Base-by-base conservation (phyloP, 2,113 vertebrate genomes). In the Platysteira castanea region DNA sequence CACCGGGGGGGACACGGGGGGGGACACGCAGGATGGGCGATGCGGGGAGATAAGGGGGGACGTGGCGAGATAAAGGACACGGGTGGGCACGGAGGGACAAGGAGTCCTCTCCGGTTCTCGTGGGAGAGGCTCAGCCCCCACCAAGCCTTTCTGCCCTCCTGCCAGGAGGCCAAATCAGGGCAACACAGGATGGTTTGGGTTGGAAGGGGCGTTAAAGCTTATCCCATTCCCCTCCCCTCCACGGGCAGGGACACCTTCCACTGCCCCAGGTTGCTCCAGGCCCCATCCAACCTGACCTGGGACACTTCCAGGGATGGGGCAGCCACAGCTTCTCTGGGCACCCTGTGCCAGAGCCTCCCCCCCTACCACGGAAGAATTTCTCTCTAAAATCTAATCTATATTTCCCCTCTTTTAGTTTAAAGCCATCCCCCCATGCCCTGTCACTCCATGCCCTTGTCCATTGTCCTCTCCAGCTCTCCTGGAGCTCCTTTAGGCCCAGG, bases 331-430 rank as follows among this genome's bases (percentile, higher is more conserved):
- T 28, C 46, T 46, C 28, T 28, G 8, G 7, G 19, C 18, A 69
- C 1, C 22, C 10, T 39, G 18, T 69, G 33, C 53, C 33, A 60
- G 23, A 0, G 0, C 10, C 15, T 69, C 23, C 12, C 46, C 23
- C 10, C 19, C 47, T 53, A 39, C 10, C 23, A 24, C 24, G 16
- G n/a, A 70, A 70, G 7, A 39, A 41, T 54, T 70, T 70, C 28
- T 30, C 24, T 23, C 19, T 61, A 61, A 70, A 61, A 70, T 61
- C 19, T 33, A 24, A 46, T n/a, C 54, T 46, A 0, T 46, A 61
- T 70, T 61, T n/a, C 20, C 10, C 3, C 3, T 39, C 33, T 61
- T 78, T 39, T 46, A 21, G n/a, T n/a, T 54, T 8, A 53, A 53
- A 54, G 20, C 15, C 19, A n/a, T 33, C 3, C 2, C 13, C 1